Percentiles rank a stretch among this genome's conserved stretches.
phyloP scores from a whole-genome alignment of 2,113 vertebrate genomes.

The Leucopsar rothschildi region DNA sequence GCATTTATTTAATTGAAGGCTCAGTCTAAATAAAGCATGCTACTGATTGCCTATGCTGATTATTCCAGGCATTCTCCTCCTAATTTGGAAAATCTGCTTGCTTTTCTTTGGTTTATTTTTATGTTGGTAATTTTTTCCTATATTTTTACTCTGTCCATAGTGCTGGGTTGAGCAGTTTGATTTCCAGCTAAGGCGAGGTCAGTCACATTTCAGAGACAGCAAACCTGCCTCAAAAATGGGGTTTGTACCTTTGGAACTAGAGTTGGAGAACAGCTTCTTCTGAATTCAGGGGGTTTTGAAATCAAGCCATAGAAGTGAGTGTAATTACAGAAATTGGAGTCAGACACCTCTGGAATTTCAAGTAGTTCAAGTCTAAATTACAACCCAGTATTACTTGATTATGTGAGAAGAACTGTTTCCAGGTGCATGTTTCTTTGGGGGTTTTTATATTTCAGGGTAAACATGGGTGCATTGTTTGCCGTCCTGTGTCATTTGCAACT shows the following conservation, averaged over 20 bases:
- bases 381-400: background rate
- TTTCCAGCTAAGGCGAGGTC: background rate
- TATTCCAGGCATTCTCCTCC: slow-evolving; percentile 49
- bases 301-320: background rate
- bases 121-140: background rate
- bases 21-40: slow-evolving; percentile 55
- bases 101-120: slow-evolving; percentile 56
- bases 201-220: background rate
- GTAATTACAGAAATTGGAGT: background rate
- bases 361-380: background rate
- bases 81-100: slow-evolving; percentile 54
- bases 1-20: slow-evolving; percentile 63
- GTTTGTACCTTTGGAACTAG: background rate
- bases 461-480: background rate
- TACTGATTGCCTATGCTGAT: slow-evolving; percentile 57
- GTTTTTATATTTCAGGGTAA: background rate
- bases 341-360: background rate
- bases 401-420: background rate
- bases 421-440: background rate
- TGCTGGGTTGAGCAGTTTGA: background rate
- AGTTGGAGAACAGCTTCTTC: background rate
- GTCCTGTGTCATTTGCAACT: background rate
- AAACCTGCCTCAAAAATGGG: background rate
- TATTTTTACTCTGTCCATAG: background rate
- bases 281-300: background rate